Conservation (phyloP, 2,113 vertebrate species). For the Tachysurus vachellii region DNA sequence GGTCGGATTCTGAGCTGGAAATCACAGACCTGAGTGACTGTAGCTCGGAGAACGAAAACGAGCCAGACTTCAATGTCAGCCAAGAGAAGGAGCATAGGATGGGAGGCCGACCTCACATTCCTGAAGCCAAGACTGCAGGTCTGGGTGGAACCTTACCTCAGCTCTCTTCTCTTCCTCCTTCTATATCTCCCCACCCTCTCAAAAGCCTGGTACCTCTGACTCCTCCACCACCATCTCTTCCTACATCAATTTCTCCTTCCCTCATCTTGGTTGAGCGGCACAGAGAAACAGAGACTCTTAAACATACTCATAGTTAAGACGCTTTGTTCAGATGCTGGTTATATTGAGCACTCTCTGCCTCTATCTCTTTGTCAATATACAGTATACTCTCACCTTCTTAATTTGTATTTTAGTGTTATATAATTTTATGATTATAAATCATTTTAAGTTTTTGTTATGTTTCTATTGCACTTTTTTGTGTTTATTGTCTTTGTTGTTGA, state of each 20-base stretch:
- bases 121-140: conserved; percentile 65
- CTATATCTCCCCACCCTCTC: conserved; percentile 71
- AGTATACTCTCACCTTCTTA: conserved; percentile 1
- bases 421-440: not conserved
- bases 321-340: conserved; percentile 45
- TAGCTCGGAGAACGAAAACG: conserved; percentile 87
- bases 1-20: conserved; percentile 88
- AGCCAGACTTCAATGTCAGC: conserved; percentile 71
- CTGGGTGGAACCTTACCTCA: conserved; percentile 61
- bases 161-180: conserved; percentile 68
- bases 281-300: conserved; percentile 77
- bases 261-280: conserved; percentile 71
- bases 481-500: not conserved
- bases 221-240: conserved; percentile 67
- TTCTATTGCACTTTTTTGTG: not conserved
- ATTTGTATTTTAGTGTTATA: not conserved
- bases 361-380: conserved; percentile 25
- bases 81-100: conserved; percentile 72
- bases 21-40: conserved; percentile 90
- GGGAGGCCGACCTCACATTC: conserved; percentile 57
- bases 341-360: conserved; percentile 36
- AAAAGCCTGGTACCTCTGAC: conserved; percentile 71
- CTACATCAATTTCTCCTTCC: conserved; percentile 66
- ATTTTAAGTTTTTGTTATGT: not conserved
- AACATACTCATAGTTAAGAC: conserved; percentile 76